These are phyloP conservation scores for Synanthedon andrenaeformis DNA, from an alignment of 2,888 invertebrate species.

Conservation along the genomic window DNA sequence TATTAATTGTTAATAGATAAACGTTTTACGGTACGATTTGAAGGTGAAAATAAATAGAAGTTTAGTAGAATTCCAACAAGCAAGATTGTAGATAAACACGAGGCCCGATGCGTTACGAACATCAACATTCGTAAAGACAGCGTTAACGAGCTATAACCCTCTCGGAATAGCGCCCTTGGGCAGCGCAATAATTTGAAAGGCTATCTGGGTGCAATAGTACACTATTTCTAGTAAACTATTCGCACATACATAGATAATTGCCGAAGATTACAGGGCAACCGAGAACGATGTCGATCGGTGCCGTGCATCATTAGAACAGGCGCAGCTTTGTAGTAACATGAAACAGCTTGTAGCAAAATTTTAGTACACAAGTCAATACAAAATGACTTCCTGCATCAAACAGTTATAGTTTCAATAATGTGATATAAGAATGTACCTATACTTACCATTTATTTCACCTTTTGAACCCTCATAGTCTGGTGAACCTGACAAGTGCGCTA, in stretches of 20 bases:
- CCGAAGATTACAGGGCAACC: constrained; percentile 5
- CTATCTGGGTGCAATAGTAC: constrained; percentile 10
- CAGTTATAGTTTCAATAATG: no score
- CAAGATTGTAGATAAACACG: neutral
- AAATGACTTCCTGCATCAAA: neutral
- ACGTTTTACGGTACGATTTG: neutral
- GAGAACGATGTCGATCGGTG: constrained; percentile 2
- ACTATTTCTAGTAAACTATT: constrained; percentile 5
- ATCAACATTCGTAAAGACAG: constrained; percentile 14
- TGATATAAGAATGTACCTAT: no score
- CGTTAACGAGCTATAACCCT: constrained; percentile 9
- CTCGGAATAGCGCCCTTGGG: constrained; percentile 12
- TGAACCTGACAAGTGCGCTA: no score
- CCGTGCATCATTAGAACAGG: neutral
- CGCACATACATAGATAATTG: constrained; percentile 8
- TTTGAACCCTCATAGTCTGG: no score
- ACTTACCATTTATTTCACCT: no score
- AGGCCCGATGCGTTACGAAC: constrained; percentile 1
- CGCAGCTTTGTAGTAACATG: neutral
- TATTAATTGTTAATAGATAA: neutral
- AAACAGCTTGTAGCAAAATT: neutral
- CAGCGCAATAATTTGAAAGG: constrained; percentile 15
- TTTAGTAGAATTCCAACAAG: neutral
- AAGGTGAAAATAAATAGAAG: neutral
- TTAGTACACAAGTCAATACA: neutral